Conservation (phyloP, 2,113 vertebrate species). For the Labeo rohita region DNA sequence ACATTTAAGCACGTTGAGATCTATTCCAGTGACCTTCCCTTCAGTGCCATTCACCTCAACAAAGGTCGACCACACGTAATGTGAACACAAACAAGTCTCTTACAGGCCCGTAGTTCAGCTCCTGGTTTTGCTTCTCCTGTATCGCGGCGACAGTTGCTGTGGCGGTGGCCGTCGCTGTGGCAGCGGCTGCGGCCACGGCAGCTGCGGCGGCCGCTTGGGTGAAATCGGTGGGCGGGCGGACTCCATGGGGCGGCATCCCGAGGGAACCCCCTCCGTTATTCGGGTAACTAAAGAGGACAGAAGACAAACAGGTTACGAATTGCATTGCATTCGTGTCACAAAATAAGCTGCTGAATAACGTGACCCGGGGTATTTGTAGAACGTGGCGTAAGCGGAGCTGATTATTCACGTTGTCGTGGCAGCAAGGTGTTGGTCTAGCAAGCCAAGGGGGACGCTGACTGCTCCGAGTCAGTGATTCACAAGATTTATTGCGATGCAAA, state of each 20-base stretch:
- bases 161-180: constrained; percentile 91
- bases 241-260: constrained; percentile 78
- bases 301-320: constrained; percentile 20
- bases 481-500: constrained; percentile 55
- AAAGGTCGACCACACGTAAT: background rate
- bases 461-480: constrained; percentile 47
- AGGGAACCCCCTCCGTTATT: constrained; percentile 77
- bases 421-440: constrained; percentile 9
- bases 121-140: constrained; percentile 96
- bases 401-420: constrained; percentile 49
- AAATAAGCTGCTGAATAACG: constrained; percentile 18
- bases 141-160: constrained; percentile 92
- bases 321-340: background rate
- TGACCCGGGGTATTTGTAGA: constrained; percentile 7
- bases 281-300: constrained; percentile 77
- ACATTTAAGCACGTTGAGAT: background rate
- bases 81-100: constrained; percentile 55
- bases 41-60: background rate
- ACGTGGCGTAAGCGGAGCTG: constrained; percentile 3
- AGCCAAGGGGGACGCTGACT: constrained; percentile 19
- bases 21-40: background rate
- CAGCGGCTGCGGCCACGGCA: constrained; percentile 88
- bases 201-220: constrained; percentile 90
- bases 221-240: constrained; percentile 86
- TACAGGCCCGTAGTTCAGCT: constrained; percentile 89